phyloP scores from a whole-genome alignment of 1,140 invertebrate species.

The Apis florea region DNA sequence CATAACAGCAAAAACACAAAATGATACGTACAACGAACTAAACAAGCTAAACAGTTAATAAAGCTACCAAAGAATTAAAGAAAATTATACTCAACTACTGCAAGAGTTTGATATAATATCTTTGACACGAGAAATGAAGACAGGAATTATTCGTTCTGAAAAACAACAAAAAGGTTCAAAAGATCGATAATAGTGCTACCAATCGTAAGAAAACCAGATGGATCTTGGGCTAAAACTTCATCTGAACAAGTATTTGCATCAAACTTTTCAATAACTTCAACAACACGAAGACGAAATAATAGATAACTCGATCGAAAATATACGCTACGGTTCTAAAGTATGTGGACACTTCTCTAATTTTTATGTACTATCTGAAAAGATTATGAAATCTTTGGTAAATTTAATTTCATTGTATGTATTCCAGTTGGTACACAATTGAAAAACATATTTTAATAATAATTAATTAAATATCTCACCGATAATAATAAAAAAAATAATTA shows the following conservation, averaged over 20 bases:
- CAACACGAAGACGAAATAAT: background rate
- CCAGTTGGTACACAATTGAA: too few relatives aligned
- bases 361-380: too few relatives aligned
- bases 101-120: background rate
- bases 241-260: conserved; percentile 53
- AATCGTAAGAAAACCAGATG: conserved; percentile 47
- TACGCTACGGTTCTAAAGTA: too few relatives aligned
- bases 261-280: conserved; percentile 17
- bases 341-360: too few relatives aligned
- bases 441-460: too few relatives aligned
- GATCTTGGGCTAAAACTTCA: conserved; percentile 51
- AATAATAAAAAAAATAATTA: too few relatives aligned
- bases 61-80: too few relatives aligned
- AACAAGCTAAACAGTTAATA: background rate
- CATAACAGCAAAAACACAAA: background rate
- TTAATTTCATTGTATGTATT: too few relatives aligned
- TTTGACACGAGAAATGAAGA: background rate
- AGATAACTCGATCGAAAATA: background rate
- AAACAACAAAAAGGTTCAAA: conserved; percentile 49
- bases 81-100: background rate
- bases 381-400: too few relatives aligned
- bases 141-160: conserved; percentile 56
- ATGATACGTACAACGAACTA: background rate
- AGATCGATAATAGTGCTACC: background rate
- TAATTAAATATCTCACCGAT: too few relatives aligned